These are phyloP conservation scores for Grantiella picta DNA, from an alignment of 2,113 vertebrate genomes.

Conservation along the genomic window DNA sequence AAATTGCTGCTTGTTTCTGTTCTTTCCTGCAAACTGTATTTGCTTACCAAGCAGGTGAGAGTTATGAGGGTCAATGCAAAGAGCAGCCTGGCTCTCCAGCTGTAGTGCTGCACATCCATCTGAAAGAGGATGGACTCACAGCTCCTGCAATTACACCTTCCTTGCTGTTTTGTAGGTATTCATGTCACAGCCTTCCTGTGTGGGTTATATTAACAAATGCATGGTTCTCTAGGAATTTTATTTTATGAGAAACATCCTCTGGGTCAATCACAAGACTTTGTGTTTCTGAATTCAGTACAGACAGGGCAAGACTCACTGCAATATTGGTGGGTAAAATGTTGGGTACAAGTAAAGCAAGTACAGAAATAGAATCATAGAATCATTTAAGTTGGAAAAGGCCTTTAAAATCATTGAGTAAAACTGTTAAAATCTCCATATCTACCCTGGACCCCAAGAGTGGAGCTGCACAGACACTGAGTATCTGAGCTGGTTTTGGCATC, in stretches of 20 bases:
- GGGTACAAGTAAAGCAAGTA: background rate
- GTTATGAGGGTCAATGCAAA: rapidly evolving
- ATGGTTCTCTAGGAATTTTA: background rate
- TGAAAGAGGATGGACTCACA: background rate
- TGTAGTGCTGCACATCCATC: background rate
- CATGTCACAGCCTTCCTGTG: background rate
- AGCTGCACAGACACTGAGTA: background rate
- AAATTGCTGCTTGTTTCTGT: background rate
- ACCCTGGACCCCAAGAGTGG: background rate
- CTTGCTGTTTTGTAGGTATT: background rate
- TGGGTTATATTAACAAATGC: background rate
- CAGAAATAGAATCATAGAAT: background rate
- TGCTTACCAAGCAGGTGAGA: background rate
- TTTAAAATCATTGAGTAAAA: background rate
- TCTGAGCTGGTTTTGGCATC: background rate
- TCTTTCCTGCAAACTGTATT: background rate
- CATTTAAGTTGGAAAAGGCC: background rate
- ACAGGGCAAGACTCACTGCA: background rate
- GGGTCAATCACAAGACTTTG: background rate
- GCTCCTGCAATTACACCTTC: background rate
- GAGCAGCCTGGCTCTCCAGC: background rate
- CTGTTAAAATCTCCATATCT: background rate
- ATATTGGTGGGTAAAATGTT: background rate
- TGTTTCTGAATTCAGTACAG: background rate
- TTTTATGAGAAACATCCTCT: background rate